Conservation (phyloP, 2,888 invertebrate species). For the Plagodis dolabraria region DNA sequence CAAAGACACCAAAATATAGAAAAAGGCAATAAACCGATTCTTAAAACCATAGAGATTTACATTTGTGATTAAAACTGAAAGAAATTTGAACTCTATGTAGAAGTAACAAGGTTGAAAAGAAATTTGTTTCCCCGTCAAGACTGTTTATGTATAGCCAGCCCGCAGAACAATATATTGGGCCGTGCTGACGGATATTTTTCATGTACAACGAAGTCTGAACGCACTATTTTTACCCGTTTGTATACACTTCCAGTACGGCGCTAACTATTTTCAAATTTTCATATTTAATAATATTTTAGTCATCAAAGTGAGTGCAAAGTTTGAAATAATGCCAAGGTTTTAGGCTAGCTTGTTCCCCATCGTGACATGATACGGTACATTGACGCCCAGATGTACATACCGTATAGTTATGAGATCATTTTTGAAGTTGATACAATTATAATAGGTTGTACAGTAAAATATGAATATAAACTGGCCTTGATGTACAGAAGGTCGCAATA, state of each 20-base stretch:
- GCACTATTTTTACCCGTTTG: constrained; percentile 61
- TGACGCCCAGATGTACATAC: constrained; percentile 3
- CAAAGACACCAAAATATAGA: constrained; percentile 23
- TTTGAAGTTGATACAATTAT: too few species aligned
- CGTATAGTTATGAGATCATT: not conserved
- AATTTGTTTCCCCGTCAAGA: constrained; percentile 16
- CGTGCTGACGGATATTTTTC: constrained; percentile 66
- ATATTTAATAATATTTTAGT: constrained; percentile 31
- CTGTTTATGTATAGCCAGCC: constrained; percentile 25
- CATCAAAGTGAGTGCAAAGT: constrained; percentile 20
- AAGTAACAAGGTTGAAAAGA: constrained; percentile 40
- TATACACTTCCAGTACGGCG: constrained; percentile 36
- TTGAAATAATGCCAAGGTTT: constrained; percentile 23
- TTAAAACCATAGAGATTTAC: constrained; percentile 23
- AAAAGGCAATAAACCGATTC: constrained; percentile 40
- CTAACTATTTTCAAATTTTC: constrained; percentile 32
- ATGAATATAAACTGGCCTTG: too few species aligned
- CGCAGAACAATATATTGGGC: constrained; percentile 59
- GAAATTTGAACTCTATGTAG: constrained; percentile 1
- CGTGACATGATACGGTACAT: constrained; percentile 11
- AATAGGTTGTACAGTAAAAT: too few species aligned
- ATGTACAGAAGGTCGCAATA: too few species aligned
- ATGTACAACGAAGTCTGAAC: constrained; percentile 40
- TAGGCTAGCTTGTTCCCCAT: constrained; percentile 6
- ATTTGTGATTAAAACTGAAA: not conserved